Percentiles rank a stretch among this genome's conserved stretches.
Conservation (phyloP, 2,888 invertebrate genomes). For the Escarpia spicata region DNA sequence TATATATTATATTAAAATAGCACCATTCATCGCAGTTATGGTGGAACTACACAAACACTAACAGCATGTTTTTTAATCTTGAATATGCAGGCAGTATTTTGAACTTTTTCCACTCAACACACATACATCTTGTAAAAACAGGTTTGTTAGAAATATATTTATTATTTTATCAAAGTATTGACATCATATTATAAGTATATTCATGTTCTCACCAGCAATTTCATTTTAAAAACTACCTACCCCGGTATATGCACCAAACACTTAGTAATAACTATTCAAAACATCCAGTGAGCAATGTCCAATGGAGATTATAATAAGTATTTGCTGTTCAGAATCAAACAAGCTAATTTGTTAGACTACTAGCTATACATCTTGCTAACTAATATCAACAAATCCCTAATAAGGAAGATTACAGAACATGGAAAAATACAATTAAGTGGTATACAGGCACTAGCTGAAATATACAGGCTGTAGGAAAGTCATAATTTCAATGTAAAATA, state of each 20-base stretch:
- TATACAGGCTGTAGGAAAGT: too few relatives aligned
- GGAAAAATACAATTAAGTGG: background rate
- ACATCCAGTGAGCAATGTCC: background rate
- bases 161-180: background rate
- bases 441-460: background rate
- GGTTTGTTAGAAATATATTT: background rate
- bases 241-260: background rate
- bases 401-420: background rate
- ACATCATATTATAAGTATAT: background rate
- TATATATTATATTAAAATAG: too few relatives aligned
- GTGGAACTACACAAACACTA: too few relatives aligned
- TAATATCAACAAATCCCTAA: background rate
- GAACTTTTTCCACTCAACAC: background rate
- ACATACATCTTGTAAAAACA: background rate
- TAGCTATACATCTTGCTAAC: too few relatives aligned
- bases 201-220: background rate
- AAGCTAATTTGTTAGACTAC: background rate
- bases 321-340: background rate
- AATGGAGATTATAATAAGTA: background rate
- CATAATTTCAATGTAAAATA: too few relatives aligned
- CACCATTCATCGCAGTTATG: too few relatives aligned
- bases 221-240: background rate
- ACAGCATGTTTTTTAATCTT: too few relatives aligned
- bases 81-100: too few relatives aligned
- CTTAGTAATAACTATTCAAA: background rate